Conservation (phyloP, 2,113 vertebrate genomes). For the Myodes glareolus region DNA sequence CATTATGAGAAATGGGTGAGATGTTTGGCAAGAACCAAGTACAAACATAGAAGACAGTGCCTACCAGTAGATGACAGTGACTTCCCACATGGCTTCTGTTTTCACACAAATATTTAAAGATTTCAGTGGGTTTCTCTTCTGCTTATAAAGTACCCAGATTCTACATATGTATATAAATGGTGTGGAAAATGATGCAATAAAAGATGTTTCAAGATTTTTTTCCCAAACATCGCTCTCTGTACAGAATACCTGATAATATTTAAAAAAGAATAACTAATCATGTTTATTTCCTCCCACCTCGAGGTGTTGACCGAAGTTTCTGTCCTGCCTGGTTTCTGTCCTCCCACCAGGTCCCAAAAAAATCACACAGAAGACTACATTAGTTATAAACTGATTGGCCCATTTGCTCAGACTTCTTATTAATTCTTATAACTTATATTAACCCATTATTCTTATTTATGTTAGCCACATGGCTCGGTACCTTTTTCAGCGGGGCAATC, state of each 20-base stretch:
- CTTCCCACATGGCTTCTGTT: not conserved
- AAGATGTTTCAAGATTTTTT: not conserved
- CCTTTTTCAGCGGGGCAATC: too few relatives aligned
- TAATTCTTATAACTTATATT: too few relatives aligned
- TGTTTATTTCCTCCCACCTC: too few relatives aligned
- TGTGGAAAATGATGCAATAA: not conserved
- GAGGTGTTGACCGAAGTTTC: too few relatives aligned
- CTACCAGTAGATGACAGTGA: not conserved
- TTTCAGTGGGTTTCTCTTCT: not conserved
- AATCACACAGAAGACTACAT: too few relatives aligned
- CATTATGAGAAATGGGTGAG: slow-evolving; percentile 29
- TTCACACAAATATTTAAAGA: not conserved
- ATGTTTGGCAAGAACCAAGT: not conserved
- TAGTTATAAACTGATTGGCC: too few relatives aligned
- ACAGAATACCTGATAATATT: not conserved
- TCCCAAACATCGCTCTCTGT: not conserved
- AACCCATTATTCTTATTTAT: too few relatives aligned
- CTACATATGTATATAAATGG: not conserved
- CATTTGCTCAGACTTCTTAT: too few relatives aligned
- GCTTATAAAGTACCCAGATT: not conserved
- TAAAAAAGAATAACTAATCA: not conserved
- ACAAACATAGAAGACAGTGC: not conserved
- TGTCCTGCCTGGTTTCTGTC: too few relatives aligned
- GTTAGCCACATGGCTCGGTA: too few relatives aligned
- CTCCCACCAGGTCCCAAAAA: too few relatives aligned